phyloP scores from a whole-genome alignment of 2,113 vertebrate species.

The Pogonocichla stellata region DNA sequence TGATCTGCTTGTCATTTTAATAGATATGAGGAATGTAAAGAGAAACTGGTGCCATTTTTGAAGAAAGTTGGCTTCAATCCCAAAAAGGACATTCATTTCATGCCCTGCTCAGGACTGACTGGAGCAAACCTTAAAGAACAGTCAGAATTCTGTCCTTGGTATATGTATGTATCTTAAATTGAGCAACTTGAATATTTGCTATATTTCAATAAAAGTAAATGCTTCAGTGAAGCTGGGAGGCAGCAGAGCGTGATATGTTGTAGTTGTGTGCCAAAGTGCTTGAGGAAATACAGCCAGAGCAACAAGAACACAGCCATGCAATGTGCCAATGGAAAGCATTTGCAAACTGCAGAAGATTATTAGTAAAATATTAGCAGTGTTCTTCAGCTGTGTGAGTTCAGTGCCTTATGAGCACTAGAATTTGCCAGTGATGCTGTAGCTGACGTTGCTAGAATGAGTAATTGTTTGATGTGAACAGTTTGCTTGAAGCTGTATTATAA shows the following conservation, averaged over 20 bases:
- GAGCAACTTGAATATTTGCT: not conserved
- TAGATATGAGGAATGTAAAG: slow-evolving; percentile 99
- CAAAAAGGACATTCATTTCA: slow-evolving; percentile 99
- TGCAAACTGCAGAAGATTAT: not conserved
- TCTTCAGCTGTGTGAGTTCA: not conserved
- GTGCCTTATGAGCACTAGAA: not conserved
- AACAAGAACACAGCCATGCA: not conserved
- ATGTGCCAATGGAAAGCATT: not conserved
- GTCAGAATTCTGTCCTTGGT: slow-evolving; percentile 91
- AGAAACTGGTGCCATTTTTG: slow-evolving; percentile 98
- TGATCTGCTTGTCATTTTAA: slow-evolving; percentile 29
- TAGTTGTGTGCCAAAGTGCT: not conserved
- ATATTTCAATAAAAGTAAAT: not conserved
- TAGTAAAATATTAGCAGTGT: not conserved
- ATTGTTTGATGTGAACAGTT: not conserved
- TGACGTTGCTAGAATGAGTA: not conserved
- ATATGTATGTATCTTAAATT: slow-evolving; percentile 85
- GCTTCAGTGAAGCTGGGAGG: not conserved
- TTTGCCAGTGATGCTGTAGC: not conserved
- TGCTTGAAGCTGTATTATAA: not conserved
- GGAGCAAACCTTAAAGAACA: slow-evolving; percentile 97
- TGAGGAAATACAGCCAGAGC: not conserved
- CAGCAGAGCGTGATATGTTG: not conserved
- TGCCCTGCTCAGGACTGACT: slow-evolving; percentile 98
- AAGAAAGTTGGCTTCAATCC: slow-evolving; percentile 99